Percentiles rank a stretch among this genome's conserved stretches.
Conservation (phyloP, 2,113 vertebrate species). For the Stictonetta naevosa region DNA sequence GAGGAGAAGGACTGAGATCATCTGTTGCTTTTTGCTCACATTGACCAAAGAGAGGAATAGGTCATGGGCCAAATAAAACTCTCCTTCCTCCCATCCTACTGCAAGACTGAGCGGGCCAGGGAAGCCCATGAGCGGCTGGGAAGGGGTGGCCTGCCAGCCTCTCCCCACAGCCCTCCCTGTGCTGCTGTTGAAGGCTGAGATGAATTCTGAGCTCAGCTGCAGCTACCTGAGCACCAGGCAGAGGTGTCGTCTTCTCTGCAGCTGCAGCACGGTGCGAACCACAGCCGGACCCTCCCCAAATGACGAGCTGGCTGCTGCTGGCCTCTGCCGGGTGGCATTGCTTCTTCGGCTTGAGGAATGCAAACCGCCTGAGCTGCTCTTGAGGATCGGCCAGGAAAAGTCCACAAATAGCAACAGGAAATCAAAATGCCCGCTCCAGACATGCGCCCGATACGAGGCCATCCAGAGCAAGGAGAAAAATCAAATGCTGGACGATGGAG, state of each 20-base stretch:
- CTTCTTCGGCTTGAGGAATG: constrained; percentile 42
- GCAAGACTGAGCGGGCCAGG: background rate
- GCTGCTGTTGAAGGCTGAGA: background rate
- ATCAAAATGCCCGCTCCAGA: constrained; percentile 56
- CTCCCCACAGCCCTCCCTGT: background rate
- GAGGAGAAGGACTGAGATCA: background rate
- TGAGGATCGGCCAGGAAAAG: constrained; percentile 51
- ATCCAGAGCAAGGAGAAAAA: constrained; percentile 52
- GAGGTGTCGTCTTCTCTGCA: background rate
- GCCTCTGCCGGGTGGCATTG: background rate
- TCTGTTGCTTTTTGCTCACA: background rate
- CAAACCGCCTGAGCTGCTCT: constrained; percentile 5
- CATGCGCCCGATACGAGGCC: constrained; percentile 39
- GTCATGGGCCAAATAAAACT: background rate
- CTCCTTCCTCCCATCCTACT: background rate
- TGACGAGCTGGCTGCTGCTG: background rate
- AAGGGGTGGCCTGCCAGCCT: background rate
- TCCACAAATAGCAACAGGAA: constrained; percentile 66
- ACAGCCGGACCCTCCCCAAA: background rate
- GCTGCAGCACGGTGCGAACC: accelerated
- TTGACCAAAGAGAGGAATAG: background rate
- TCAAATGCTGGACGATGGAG: constrained; percentile 22
- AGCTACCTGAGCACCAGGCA: background rate
- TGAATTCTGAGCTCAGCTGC: background rate
- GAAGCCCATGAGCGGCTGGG: accelerated